Evolutionary conservation across 2,113 vertebrate genomes (phyloP).

Genomic region (Perca schrenkii): DNA sequence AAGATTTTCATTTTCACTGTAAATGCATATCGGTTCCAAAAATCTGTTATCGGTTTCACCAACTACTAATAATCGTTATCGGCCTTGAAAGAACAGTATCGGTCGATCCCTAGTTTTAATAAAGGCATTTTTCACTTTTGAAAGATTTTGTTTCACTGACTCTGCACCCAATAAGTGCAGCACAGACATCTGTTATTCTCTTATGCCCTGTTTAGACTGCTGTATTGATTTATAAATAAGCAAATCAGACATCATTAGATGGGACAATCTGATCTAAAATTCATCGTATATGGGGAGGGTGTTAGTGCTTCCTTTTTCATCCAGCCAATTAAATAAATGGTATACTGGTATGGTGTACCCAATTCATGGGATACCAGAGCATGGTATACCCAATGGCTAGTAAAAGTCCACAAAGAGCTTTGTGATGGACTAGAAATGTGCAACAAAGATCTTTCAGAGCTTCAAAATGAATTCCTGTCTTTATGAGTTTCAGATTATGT

Average conservation of each 20-base stretch:
- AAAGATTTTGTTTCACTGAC: not conserved
- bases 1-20: too few species aligned
- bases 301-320: not conserved
- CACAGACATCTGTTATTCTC: not conserved
- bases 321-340: not conserved
- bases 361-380: too few species aligned
- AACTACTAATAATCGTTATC: too few species aligned
- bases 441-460: not conserved
- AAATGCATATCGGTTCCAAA: too few species aligned
- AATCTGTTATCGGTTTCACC: too few species aligned
- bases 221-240: not conserved
- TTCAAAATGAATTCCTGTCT: not conserved
- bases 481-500: not conserved
- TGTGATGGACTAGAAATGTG: not conserved
- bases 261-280: not conserved
- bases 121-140: not conserved
- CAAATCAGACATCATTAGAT: not conserved
- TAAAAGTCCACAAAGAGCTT: not conserved
- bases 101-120: too few species aligned
- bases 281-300: not conserved
- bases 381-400: too few species aligned
- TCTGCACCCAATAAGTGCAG: not conserved
- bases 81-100: too few species aligned
- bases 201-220: not conserved
- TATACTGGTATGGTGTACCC: not conserved